Conservation (phyloP, 2,888 invertebrate genomes). For the Podabrus alpinus region DNA sequence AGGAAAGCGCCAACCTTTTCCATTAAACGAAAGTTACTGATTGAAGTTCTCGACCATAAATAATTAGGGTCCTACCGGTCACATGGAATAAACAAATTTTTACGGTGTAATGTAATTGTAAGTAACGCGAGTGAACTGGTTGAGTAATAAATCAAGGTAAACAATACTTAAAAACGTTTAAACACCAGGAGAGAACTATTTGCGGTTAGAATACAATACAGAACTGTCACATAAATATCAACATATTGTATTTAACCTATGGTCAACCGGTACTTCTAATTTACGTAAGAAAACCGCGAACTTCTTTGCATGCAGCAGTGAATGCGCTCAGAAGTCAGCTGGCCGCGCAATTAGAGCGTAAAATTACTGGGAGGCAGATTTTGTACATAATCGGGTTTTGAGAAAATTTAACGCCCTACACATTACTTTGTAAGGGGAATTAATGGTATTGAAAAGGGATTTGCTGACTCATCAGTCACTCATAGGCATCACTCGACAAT, state of each 20-base stretch:
- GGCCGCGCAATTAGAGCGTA: conserved; percentile 27
- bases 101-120: conserved; percentile 21
- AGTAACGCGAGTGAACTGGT: conserved; percentile 16
- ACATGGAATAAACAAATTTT: conserved; percentile 10
- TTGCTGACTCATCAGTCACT: conserved; percentile 6
- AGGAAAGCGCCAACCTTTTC: neutral
- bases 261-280: conserved; percentile 36
- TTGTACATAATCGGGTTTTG: neutral
- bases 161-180: conserved; percentile 35
- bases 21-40: neutral
- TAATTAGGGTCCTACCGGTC: neutral
- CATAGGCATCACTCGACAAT: conserved; percentile 13
- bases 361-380: conserved; percentile 26
- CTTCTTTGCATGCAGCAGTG: conserved; percentile 16
- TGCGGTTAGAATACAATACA: conserved; percentile 40
- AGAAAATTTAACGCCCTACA: conserved; percentile 6
- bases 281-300: conserved; percentile 28
- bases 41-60: neutral
- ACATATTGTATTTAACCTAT: conserved; percentile 36
- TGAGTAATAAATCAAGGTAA: conserved; percentile 38
- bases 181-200: conserved; percentile 36
- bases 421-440: conserved; percentile 7
- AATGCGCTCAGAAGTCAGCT: conserved; percentile 28
- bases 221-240: conserved; percentile 45
- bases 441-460: conserved; percentile 16